These are phyloP conservation scores for Poecilobothrus nobilitatus DNA, from an alignment of 2,888 invertebrate genomes.

Conservation along the genomic window DNA sequence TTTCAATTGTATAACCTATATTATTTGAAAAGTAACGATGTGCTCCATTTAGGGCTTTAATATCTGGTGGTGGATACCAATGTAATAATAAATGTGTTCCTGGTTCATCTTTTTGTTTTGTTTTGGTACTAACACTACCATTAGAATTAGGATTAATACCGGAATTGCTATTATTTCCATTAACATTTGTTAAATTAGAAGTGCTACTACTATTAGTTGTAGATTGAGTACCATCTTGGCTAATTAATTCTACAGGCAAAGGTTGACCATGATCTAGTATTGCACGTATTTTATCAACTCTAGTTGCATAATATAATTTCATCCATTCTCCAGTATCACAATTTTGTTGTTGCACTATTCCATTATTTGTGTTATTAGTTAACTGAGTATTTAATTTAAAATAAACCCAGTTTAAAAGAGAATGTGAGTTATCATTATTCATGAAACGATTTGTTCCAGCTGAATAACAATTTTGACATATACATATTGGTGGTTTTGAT, in stretches of 20 bases:
- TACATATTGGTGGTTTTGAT: slow-evolving; percentile 35
- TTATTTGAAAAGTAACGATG: slow-evolving; percentile 36
- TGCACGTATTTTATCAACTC: slow-evolving; percentile 43
- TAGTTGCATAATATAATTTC: slow-evolving; percentile 41
- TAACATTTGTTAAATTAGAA: background rate
- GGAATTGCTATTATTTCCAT: background rate
- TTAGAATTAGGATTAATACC: background rate
- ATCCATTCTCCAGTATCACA: slow-evolving; percentile 36
- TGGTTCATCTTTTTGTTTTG: slow-evolving; percentile 39
- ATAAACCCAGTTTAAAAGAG: slow-evolving; percentile 42
- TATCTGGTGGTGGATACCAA: slow-evolving; percentile 37
- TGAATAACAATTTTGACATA: slow-evolving; percentile 37
- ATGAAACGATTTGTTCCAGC: slow-evolving; percentile 15
- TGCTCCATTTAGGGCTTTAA: slow-evolving; percentile 35
- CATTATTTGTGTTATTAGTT: slow-evolving; percentile 32
- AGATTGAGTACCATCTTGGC: slow-evolving; percentile 30
- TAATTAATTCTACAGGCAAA: slow-evolving; percentile 36
- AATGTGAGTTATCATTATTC: slow-evolving; percentile 29
- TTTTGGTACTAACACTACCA: slow-evolving; percentile 21
- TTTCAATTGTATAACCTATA: slow-evolving; percentile 38
- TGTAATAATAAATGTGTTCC: slow-evolving; percentile 40
- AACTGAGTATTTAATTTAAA: slow-evolving; percentile 42
- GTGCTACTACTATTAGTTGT: slow-evolving; percentile 18
- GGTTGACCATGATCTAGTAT: slow-evolving; percentile 44
- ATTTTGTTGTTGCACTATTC: slow-evolving; percentile 5